Conservation (phyloP, 1,140 invertebrate genomes). For the Pentalonia nigronervosa region DNA sequence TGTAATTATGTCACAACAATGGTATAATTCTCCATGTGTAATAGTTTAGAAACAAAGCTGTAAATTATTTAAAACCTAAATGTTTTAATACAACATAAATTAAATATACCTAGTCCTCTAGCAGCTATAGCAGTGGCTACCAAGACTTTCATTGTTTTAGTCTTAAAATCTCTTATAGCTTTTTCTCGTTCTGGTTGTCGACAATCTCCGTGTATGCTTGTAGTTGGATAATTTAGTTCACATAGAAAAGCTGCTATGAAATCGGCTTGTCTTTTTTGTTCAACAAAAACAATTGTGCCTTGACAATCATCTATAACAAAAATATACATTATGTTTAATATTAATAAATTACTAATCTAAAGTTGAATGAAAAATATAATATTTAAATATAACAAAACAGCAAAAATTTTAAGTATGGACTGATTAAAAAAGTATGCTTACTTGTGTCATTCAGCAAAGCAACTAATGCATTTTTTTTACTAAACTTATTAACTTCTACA, state of each 20-base stretch:
- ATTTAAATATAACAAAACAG: not conserved
- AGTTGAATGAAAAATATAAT: not conserved
- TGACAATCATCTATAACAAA: conserved; percentile 31
- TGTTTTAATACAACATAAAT: not conserved
- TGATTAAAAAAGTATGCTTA: conserved; percentile 61
- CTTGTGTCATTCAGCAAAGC: conserved; percentile 73
- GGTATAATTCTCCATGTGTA: no score
- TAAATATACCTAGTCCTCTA: conserved; percentile 58
- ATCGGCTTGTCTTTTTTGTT: conserved; percentile 98
- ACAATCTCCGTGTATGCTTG: conserved; percentile 98
- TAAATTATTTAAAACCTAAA: not conserved
- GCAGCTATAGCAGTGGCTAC: conserved; percentile 92
- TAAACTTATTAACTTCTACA: conserved; percentile 74
- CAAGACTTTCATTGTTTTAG: conserved; percentile 90
- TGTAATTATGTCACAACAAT: no score
- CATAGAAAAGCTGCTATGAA: conserved; percentile 91
- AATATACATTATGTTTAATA: not conserved
- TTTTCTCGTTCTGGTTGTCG: conserved; percentile 95
- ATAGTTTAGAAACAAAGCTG: no score
- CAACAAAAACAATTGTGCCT: conserved; percentile 93
- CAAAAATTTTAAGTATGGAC: not conserved
- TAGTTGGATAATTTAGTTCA: conserved; percentile 89
- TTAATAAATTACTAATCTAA: not conserved
- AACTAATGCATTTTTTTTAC: conserved; percentile 78
- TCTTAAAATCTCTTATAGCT: conserved; percentile 89